These are phyloP conservation scores for Myotis pilosus DNA, from an alignment of 2,797 vertebrate genomes.

Conservation along the genomic window DNA sequence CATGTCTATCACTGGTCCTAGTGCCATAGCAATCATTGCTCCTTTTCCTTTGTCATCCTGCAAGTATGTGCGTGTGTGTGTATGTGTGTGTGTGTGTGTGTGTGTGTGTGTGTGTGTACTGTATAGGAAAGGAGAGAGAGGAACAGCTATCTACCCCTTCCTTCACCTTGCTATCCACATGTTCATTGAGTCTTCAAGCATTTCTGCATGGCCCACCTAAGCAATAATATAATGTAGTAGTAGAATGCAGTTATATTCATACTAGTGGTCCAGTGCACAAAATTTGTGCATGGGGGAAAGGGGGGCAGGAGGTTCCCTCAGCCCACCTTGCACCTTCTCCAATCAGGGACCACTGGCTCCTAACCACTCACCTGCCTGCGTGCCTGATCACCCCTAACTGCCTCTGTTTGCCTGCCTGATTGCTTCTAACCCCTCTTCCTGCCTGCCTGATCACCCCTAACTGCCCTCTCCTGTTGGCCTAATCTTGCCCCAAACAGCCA, in stretches of 20 bases:
- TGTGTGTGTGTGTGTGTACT: fast-evolving
- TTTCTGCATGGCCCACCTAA: neutral
- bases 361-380: no score
- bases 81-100: neutral
- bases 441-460: no score
- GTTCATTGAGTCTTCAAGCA: neutral
- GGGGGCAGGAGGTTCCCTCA: no score
- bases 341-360: no score
- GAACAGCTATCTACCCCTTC: neutral
- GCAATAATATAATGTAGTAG: neutral
- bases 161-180: neutral
- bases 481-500: no score
- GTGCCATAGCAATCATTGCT: fast-evolving
- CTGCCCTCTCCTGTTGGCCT: no score
- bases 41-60: neutral
- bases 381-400: no score
- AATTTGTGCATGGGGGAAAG: no score
- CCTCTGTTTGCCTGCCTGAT: no score
- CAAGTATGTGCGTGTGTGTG: no score
- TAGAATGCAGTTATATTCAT: neutral
- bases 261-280: neutral
- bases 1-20: neutral
- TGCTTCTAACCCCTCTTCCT: no score
- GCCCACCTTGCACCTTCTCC: no score
- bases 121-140: neutral